A percentile compares a stretch with the other conserved stretches of the same genome.
Evolutionary conservation across 2,113 vertebrate genomes (phyloP).

Genomic region (Seriola rivoliana): DNA sequence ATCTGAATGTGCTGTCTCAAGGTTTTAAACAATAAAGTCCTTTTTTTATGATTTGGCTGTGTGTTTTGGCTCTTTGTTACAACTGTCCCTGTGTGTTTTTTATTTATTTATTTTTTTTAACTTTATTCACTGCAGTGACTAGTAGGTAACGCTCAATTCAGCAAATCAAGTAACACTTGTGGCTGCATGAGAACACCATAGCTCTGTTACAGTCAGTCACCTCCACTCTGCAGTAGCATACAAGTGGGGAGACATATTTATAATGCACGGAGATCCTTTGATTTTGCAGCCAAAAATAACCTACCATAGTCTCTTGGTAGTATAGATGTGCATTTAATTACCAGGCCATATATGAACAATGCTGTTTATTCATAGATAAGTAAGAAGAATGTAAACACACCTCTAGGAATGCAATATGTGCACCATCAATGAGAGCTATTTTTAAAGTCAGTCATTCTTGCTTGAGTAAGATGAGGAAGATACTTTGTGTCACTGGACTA

Average conservation of each 20-base stretch:
- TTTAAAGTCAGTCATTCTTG: no score
- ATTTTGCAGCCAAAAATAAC: conserved; percentile 24
- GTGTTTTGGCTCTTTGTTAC: not conserved
- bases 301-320: no score
- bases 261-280: not conserved
- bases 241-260: not conserved
- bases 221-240: not conserved
- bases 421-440: no score
- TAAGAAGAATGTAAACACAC: conserved; percentile 29
- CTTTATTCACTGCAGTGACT: not conserved
- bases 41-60: conserved; percentile 30
- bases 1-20: conserved; percentile 47
- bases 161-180: not conserved
- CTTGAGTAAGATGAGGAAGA: not conserved
- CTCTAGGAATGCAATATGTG: not conserved
- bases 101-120: no score
- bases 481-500: not conserved
- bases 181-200: not conserved
- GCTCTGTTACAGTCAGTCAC: not conserved
- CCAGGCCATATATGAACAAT: not conserved
- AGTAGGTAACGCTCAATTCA: not conserved
- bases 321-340: not conserved
- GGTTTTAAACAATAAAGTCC: conserved; percentile 57
- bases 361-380: not conserved
- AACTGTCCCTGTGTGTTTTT: not conserved